Evolutionary conservation across 2,113 vertebrate species (phyloP).

Genomic region (Meles meles): DNA sequence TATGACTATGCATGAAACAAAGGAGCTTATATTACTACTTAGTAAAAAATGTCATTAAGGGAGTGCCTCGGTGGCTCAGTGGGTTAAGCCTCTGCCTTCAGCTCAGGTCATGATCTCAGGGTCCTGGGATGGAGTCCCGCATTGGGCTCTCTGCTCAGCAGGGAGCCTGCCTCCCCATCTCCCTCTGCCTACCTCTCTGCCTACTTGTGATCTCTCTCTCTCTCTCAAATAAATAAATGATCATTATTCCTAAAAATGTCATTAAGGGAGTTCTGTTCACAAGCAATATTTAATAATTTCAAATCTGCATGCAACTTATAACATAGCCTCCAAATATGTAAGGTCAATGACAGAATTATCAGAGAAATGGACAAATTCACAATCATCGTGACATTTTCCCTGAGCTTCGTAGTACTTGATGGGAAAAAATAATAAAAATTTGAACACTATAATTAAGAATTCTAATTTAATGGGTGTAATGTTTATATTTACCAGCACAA

Average conservation of each 20-base stretch:
- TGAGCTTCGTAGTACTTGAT: not conserved
- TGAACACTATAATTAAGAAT: not conserved
- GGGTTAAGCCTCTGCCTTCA: too few relatives aligned
- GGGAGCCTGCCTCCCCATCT: too few relatives aligned
- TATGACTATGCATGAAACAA: not conserved
- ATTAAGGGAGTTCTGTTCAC: not conserved
- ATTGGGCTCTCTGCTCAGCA: too few relatives aligned
- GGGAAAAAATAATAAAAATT: not conserved
- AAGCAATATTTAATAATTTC: not conserved
- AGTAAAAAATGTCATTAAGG: not conserved
- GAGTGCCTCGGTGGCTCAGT: too few relatives aligned
- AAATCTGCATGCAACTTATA: not conserved
- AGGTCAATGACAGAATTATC: not conserved
- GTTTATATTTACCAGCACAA: not conserved
- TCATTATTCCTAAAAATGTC: not conserved
- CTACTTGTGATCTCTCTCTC: too few relatives aligned
- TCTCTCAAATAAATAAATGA: too few relatives aligned
- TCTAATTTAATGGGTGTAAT: not conserved
- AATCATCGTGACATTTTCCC: not conserved
- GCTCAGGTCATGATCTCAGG: too few relatives aligned
- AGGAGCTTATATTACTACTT: not conserved
- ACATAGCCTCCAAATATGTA: not conserved
- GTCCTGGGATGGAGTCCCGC: too few relatives aligned
- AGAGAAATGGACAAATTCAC: not conserved
- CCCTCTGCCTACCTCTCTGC: too few relatives aligned